These are phyloP conservation scores for Lordiphosa fenestrarum DNA, from an alignment of 2,888 invertebrate species.

Conservation along the genomic window DNA sequence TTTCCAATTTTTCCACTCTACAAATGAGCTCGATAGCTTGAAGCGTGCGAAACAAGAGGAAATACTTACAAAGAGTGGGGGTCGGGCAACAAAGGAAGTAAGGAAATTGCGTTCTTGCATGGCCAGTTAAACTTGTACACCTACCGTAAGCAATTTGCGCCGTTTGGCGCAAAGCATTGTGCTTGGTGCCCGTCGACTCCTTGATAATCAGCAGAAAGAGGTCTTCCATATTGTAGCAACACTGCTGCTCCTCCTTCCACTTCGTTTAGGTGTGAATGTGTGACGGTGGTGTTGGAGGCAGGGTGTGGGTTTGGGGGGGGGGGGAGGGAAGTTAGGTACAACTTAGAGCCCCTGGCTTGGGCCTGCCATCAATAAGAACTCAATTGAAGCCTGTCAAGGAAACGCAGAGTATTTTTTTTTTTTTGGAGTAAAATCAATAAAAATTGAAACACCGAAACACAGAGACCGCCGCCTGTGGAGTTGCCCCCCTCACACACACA, in stretches of 20 bases:
- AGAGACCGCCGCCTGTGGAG: slow-evolving; percentile 18
- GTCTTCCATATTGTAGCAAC: slow-evolving; percentile 87
- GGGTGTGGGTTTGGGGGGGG: slow-evolving; percentile 3
- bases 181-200: slow-evolving; percentile 90
- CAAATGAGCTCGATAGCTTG: background rate
- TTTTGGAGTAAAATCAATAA: slow-evolving; percentile 68
- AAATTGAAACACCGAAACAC: slow-evolving; percentile 9
- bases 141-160: slow-evolving; percentile 94
- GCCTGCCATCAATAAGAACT: slow-evolving; percentile 59
- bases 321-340: slow-evolving; percentile 7
- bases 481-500: slow-evolving; percentile 4
- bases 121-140: slow-evolving; percentile 33
- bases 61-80: slow-evolving; percentile 34
- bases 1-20: no score
- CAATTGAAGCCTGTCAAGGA: slow-evolving; percentile 43
- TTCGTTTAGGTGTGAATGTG: background rate
- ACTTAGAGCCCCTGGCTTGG: slow-evolving; percentile 31
- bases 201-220: slow-evolving; percentile 90
- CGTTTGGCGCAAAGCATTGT: slow-evolving; percentile 86
- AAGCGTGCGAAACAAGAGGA: slow-evolving; percentile 31
- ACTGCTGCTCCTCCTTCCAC: background rate
- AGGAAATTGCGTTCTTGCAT: slow-evolving; percentile 59
- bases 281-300: background rate
- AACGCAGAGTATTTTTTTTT: slow-evolving; percentile 1
- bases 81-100: slow-evolving; percentile 22